phyloP scores from a whole-genome alignment of 1,140 invertebrate species.

The Diorhabda elongata region DNA sequence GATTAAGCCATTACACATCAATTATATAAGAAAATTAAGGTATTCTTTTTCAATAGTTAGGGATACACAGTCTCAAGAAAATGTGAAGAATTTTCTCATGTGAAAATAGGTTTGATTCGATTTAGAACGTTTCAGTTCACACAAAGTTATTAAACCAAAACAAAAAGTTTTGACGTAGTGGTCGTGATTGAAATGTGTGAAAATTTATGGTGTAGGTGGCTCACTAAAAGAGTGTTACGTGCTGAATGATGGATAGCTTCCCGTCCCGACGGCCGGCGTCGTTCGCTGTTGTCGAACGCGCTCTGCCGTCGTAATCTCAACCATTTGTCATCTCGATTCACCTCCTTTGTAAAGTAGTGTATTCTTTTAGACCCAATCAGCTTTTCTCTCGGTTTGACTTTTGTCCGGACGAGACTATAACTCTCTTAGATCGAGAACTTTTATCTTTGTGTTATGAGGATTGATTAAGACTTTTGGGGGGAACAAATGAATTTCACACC shows the following conservation, averaged over 20 bases:
- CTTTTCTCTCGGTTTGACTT: slow-evolving; percentile 36
- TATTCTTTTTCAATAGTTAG: too few relatives aligned
- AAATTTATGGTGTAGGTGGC: slow-evolving; percentile 12
- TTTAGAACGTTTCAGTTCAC: not conserved
- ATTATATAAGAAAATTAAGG: too few relatives aligned
- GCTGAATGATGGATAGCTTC: slow-evolving; percentile 39
- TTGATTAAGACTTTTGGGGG: slow-evolving; percentile 40
- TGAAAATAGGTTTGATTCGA: too few relatives aligned
- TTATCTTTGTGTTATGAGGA: slow-evolving; percentile 43
- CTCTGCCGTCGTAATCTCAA: slow-evolving; percentile 38
- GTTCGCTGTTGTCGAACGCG: slow-evolving; percentile 36
- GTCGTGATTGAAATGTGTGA: slow-evolving; percentile 6
- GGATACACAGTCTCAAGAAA: too few relatives aligned
- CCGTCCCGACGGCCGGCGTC: slow-evolving; percentile 41
- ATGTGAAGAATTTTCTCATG: too few relatives aligned
- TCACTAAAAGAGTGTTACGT: slow-evolving; percentile 24
- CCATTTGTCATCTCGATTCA: slow-evolving; percentile 44
- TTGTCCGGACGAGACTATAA: slow-evolving; percentile 39
- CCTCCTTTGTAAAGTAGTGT: slow-evolving; percentile 43
- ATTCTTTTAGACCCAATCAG: slow-evolving; percentile 44
- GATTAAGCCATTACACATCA: too few relatives aligned
- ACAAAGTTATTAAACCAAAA: slow-evolving; percentile 3
- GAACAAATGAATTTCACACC: slow-evolving; percentile 45
- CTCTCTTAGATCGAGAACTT: slow-evolving; percentile 35
- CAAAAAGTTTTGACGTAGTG: not conserved